Base-by-base conservation (phyloP, 2,113 vertebrate genomes). In the Hystrix brachyura region DNA sequence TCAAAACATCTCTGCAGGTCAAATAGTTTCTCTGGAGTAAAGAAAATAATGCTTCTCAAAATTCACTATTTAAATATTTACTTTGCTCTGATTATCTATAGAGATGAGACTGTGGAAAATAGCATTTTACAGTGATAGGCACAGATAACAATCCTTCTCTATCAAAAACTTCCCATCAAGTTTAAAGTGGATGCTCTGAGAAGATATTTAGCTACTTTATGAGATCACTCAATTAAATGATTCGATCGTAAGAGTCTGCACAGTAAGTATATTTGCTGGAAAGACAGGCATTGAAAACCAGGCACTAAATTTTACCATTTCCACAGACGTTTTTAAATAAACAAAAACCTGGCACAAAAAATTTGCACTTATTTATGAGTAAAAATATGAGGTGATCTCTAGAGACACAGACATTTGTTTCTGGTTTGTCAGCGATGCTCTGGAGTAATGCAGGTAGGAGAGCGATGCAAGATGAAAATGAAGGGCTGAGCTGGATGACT, bases 291-390 rank as follows among this genome's bases (percentile, higher is more conserved):
- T 89, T 82, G 67, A 83, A 67, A 57, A 65, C 46, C 7, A 94
- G 71, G 25, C 65, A 90, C 32, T 38, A 80, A 38, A 83, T 83
- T 97, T 91, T 29, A 55, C 11, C 80, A 11, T 81, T 96, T 94
- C 91, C 71, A 94, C 59, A 81, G 38, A 53, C 79, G 18, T 15
- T 43, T 95, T 95, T 64, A 94, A 85, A 94, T 29, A 51, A 51
- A 88, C 55, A 90, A 86, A 94, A 87, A 12, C 13, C 25, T n/a
- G 25, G 27, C 48, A 90, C 38, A 85, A 64, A 57, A 18, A 53
- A 85, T 59, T 12, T 43, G 3, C 1, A 25, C 38, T 92, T 92
- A 48, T 76, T 87, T 69, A 87, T 29, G 65, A 74, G 59, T 92
- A 90, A 94, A 96, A 91, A 62, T 60, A 57, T 67, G 53, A 92